phyloP scores from a whole-genome alignment of 2,888 invertebrate genomes.

The Dyspetes luteomarginatus region DNA sequence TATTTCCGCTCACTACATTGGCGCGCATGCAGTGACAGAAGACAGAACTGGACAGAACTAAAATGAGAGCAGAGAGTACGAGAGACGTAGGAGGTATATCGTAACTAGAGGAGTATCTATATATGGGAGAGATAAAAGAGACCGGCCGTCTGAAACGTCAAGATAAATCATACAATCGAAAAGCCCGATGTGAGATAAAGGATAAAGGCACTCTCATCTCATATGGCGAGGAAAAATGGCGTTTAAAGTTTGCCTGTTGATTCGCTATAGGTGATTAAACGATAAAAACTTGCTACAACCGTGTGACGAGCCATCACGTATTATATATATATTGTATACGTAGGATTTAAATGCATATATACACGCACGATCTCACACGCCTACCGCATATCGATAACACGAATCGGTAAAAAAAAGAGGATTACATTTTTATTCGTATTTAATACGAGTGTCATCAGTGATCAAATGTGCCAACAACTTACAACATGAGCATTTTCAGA shows the following conservation, averaged over 20 bases:
- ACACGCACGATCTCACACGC: slow-evolving; percentile 39
- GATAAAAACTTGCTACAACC: slow-evolving; percentile 39
- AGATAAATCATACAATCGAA: slow-evolving; percentile 23
- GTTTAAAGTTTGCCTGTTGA: slow-evolving; percentile 51
- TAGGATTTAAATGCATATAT: neutral
- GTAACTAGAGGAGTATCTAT: slow-evolving; percentile 22
- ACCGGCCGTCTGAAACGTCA: neutral
- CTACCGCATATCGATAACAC: slow-evolving; percentile 40
- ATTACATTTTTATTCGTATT: slow-evolving; percentile 11
- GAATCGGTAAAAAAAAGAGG: slow-evolving; percentile 1
- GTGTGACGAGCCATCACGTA: slow-evolving; percentile 4
- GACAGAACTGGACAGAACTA: neutral
- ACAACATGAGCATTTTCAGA: slow-evolving; percentile 78
- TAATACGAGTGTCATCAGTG: slow-evolving; percentile 24
- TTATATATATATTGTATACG: slow-evolving; percentile 3
- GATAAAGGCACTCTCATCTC: slow-evolving; percentile 19
- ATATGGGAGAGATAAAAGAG: slow-evolving; percentile 43
- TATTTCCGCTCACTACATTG: too few relatives aligned
- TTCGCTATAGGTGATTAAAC: slow-evolving; percentile 41
- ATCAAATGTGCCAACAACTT: slow-evolving; percentile 49
- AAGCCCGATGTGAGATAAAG: slow-evolving; percentile 38
- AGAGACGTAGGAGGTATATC: neutral
- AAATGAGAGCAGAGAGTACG: neutral
- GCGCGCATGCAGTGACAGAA: too few relatives aligned
- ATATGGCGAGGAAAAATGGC: slow-evolving; percentile 47